phyloP scores from a whole-genome alignment of 2,113 vertebrate species.

The Hemibagrus wyckioides region DNA sequence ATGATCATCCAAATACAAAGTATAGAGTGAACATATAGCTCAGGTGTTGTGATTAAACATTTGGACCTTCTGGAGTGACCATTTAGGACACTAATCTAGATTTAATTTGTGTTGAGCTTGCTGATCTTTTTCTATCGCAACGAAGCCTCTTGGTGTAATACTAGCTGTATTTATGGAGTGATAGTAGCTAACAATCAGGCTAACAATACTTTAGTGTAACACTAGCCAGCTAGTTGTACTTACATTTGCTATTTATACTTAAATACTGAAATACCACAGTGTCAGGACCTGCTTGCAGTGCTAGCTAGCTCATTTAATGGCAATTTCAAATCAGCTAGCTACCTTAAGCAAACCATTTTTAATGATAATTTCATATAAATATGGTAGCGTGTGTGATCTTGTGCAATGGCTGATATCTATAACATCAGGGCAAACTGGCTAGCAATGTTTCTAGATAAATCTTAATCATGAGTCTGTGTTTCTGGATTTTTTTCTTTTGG shows the following conservation, averaged over 20 bases:
- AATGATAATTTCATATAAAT: not conserved
- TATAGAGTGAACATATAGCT: not conserved
- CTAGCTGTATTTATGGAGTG: not conserved
- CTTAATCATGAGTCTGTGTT: not conserved
- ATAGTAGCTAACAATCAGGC: not conserved
- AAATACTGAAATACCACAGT: not conserved
- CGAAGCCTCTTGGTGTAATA: not conserved
- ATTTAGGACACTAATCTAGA: not conserved
- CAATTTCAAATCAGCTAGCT: not conserved
- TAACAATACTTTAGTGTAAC: not conserved
- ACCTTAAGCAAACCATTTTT: not conserved
- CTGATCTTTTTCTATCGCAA: not conserved
- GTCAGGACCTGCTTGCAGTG: not conserved
- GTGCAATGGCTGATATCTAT: not conserved
- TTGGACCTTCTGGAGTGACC: not conserved
- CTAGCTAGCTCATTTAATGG: not conserved
- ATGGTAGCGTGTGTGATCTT: not conserved
- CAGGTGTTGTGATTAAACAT: not conserved
- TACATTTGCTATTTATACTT: not conserved
- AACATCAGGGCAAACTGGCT: not conserved
- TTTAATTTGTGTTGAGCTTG: not conserved
- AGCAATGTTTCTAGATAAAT: not conserved
- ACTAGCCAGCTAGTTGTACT: not conserved
- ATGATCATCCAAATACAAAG: not conserved
- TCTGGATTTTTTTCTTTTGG: not conserved